Evolutionary conservation across 2,888 invertebrate species (phyloP).

Genomic region (Oscheius sp.): DNA sequence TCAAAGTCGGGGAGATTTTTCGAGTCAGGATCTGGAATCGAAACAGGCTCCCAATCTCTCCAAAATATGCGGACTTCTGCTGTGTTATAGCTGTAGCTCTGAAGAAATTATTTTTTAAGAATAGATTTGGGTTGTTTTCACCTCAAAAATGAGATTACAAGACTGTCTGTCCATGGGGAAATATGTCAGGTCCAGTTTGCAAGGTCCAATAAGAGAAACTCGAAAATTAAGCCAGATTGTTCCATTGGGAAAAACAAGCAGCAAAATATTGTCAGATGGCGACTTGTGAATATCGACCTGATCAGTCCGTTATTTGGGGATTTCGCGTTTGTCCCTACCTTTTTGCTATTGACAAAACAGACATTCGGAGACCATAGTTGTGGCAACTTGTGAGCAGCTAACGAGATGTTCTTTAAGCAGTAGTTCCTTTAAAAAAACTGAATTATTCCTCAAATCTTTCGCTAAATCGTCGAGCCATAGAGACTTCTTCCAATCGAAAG

Average conservation of each 20-base stretch:
- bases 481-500: no score
- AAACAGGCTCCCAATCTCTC: conserved; percentile 68
- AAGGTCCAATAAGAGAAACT: conserved; percentile 64
- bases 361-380: conserved; percentile 70
- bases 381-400: conserved; percentile 66
- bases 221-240: conserved; percentile 68
- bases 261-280: conserved; percentile 67
- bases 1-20: conserved; percentile 69
- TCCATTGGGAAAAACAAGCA: conserved; percentile 69
- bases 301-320: no score
- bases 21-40: conserved; percentile 67
- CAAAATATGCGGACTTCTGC: conserved; percentile 70
- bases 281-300: conserved; percentile 68
- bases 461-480: not conserved
- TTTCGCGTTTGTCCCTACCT: conserved; percentile 43
- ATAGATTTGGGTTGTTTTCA: conserved; percentile 22
- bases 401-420: conserved; percentile 66
- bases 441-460: not conserved
- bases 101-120: not conserved
- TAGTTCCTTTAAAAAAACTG: conserved; percentile 46
- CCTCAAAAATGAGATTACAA: conserved; percentile 69
- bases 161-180: conserved; percentile 70
- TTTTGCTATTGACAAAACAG: conserved; percentile 70
- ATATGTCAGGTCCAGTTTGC: conserved; percentile 65
- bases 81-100: conserved; percentile 70